Percentiles rank a stretch among this genome's conserved stretches.
phyloP scores from a whole-genome alignment of 1,140 invertebrate genomes.

The Phymorhynchus buccinoides region DNA sequence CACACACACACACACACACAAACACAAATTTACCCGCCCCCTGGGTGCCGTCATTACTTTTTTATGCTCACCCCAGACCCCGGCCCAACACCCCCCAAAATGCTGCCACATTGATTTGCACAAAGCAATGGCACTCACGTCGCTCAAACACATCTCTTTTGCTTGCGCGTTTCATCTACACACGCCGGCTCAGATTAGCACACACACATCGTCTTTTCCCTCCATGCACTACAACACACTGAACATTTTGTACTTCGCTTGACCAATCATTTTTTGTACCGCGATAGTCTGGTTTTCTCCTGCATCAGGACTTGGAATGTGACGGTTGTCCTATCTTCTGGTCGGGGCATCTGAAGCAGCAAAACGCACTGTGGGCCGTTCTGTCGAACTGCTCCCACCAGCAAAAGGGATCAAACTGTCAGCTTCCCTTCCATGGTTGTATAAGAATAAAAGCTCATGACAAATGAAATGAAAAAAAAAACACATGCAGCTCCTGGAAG shows the following conservation, averaged over 20 bases:
- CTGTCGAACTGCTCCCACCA: slow-evolving; percentile 69
- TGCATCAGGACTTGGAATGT: slow-evolving; percentile 68
- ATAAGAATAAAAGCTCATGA: slow-evolving; percentile 33
- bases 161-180: no score
- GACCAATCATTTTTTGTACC: no score
- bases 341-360: slow-evolving; percentile 72
- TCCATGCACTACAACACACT: neutral
- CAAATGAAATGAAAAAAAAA: slow-evolving; percentile 18
- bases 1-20: no score
- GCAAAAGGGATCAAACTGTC: slow-evolving; percentile 73
- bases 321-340: no score
- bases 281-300: no score
- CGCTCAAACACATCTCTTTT: no score
- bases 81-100: neutral
- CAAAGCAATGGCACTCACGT: no score
- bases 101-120: neutral
- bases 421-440: no score
- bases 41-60: no score
- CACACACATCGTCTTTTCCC: no score
- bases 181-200: no score
- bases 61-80: no score
- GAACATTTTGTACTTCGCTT: neutral
- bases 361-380: slow-evolving; percentile 73
- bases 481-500: neutral
- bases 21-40: neutral